Percentiles rank a stretch among this genome's conserved stretches.
phyloP scores from a whole-genome alignment of 2,113 vertebrate genomes.

The Halcyon senegalensis region DNA sequence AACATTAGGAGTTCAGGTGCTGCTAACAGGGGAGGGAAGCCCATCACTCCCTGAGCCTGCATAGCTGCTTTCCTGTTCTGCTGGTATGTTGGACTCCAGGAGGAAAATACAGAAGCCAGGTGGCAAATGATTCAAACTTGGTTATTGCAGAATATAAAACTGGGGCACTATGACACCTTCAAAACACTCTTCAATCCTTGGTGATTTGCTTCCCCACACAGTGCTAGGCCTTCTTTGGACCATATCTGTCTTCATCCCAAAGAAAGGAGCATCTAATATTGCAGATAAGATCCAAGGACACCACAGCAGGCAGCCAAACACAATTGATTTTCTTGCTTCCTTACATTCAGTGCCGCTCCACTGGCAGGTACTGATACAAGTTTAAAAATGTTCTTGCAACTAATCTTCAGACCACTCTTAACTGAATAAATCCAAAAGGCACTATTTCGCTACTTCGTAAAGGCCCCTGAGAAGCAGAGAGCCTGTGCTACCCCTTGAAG shows the following conservation, averaged over 20 bases:
- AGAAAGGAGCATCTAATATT: neutral
- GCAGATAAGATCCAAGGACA: conserved; percentile 55
- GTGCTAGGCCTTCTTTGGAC: neutral
- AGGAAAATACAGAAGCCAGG: neutral
- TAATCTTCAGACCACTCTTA: neutral
- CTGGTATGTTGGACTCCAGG: neutral
- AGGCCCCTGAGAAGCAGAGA: neutral
- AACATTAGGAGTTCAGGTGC: neutral
- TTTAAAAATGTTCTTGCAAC: neutral
- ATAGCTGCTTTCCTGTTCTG: neutral
- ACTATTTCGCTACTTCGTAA: neutral
- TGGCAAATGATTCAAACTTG: neutral
- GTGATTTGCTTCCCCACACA: conserved; percentile 4
- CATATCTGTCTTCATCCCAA: conserved; percentile 4
- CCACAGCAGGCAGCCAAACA: neutral
- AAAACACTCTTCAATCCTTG: neutral
- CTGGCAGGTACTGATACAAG: conserved; percentile 3
- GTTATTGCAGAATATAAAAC: neutral
- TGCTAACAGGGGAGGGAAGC: neutral
- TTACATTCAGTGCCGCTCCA: neutral
- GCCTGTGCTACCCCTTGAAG: neutral
- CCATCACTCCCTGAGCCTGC: neutral
- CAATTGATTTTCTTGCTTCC: conserved; percentile 26
- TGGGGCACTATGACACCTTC: neutral
- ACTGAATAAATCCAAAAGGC: neutral